Evolutionary conservation across 2,113 vertebrate species (phyloP), one percentile per base, ranked within the genome.

Genomic region (Actinemys pallida): DNA sequence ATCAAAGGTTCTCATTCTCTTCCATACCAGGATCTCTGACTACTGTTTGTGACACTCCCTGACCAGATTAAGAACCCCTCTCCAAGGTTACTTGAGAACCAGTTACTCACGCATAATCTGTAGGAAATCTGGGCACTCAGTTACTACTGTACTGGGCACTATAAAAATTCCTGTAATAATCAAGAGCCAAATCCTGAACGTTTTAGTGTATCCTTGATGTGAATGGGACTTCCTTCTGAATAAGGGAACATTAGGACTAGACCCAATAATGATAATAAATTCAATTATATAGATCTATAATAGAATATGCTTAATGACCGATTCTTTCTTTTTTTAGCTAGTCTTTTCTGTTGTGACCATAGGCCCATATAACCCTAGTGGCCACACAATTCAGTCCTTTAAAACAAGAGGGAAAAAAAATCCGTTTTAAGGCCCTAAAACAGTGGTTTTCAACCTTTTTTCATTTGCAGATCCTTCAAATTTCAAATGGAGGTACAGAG

Each of bases 251-350:
- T 87, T 81, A 45, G 84, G 86, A 78, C 42, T 89, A 82, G 92
- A 95, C 81, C 76, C 81, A 94, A 87, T 57, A 78, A 82, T 87
- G 84, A 62, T 62, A 86, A 94, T 88, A 82, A 90, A 86, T 91
- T 93, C 85, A 81, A 35, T 12, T 81, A 95, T 22, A 86, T 94
- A 86, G 90, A 87, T 83, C 96, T 76, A 86, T 87, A 39, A 56
- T 47, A 59, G 90, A 90, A 80, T 90, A 92, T 76, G 13, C 16
- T 69, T 19, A 35, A n/a, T n/a, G 35, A 69, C 35, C 5, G 31
- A 65, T 62, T 27, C 31, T 50, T 13, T 50, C 50, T 65, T 65
- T 91, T 83, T 8, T 10, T 90, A 91, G 90, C 81, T 13, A 91
- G 81, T 90, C 89, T 90, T 87, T 93, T 72, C 75, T 54, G 65